A percentile compares a stretch with the other conserved stretches of the same genome.
phyloP scores from a whole-genome alignment of 2,797 vertebrate species.

The Hydrophis major region DNA sequence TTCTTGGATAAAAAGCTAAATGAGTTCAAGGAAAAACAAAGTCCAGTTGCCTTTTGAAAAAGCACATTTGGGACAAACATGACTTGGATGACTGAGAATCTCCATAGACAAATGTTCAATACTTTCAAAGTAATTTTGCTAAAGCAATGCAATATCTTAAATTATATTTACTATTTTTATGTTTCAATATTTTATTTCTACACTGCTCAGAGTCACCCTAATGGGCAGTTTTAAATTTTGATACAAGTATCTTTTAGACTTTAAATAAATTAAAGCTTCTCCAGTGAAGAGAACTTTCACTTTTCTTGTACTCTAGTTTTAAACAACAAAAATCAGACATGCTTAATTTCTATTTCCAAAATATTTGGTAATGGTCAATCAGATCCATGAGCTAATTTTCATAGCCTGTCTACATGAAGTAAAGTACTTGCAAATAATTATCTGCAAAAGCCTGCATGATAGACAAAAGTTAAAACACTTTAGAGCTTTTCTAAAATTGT shows the following conservation, averaged over 20 bases:
- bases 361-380: not conserved
- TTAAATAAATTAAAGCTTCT: slow-evolving; percentile 65
- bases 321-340: slow-evolving; percentile 62
- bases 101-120: slow-evolving; percentile 70
- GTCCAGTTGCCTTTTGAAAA: not conserved
- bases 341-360: slow-evolving; percentile 62
- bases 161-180: not conserved
- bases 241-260: slow-evolving; percentile 65
- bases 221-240: not conserved
- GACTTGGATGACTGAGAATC: not conserved
- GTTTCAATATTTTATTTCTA: not conserved
- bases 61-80: not conserved
- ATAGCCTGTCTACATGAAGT: slow-evolving; percentile 57
- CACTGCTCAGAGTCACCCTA: not conserved
- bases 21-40: not conserved
- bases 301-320: slow-evolving; percentile 70
- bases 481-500: slow-evolving; percentile 57
- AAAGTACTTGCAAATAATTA: slow-evolving; percentile 64
- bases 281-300: slow-evolving; percentile 66
- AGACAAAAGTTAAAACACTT: slow-evolving; percentile 52
- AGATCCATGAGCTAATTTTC: slow-evolving; percentile 21
- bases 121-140: slow-evolving; percentile 74
- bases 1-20: not conserved
- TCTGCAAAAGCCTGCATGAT: slow-evolving; percentile 54
- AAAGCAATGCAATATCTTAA: slow-evolving; percentile 67